Base-by-base conservation (phyloP, 2,888 invertebrate species). In the Metacarcinus magister region DNA sequence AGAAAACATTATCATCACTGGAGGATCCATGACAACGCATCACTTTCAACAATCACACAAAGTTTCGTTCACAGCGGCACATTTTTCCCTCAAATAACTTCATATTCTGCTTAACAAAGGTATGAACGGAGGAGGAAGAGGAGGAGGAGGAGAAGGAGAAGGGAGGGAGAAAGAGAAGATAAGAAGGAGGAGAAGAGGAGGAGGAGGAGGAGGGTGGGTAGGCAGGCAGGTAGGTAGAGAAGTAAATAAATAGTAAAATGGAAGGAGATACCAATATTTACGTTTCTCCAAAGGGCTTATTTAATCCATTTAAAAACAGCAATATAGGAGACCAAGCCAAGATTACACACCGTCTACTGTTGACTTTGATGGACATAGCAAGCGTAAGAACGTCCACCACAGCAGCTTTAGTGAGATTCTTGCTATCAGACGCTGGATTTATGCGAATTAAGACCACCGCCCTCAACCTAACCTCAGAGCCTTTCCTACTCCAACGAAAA, bases 381-480 rank as follows among this genome's bases (percentile, higher is more conserved):
- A 39, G 39, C 13, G 87, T 39, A 87, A 54, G 87, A 10, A 10
- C 39, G 87, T 32, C 39, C 16, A 13, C 13, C 87, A 8, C 39
- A 39, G 32, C 39, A 87, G 75, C 75, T 75, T 28, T 75, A 8
- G 28, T 75, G 28, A n/a, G 39, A 87, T 87, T 87, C 87, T 39
- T 39, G 87, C 32, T 39, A 10, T 87, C 39, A 13, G 87, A 32
- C 87, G 87, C 87, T 39, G 87, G 87, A 87, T 87, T 87, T 32
- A 87, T 39, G 87, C 87, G 87, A 32, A 87, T 87, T 87, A 87
- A 87, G 87, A 87, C 39, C 39, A 32, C 16, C 87, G 87, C 87
- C 87, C 75, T 87, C 16, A 87, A 39, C 87, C 87, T 87, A 19
- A 87, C 87, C 87, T 87, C 32, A 8, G 0, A 32, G 32, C 39